These are phyloP conservation scores for Platygyra sinensis DNA, from an alignment of 64 coral and sea anemone genomes.

Conservation along the genomic window DNA sequence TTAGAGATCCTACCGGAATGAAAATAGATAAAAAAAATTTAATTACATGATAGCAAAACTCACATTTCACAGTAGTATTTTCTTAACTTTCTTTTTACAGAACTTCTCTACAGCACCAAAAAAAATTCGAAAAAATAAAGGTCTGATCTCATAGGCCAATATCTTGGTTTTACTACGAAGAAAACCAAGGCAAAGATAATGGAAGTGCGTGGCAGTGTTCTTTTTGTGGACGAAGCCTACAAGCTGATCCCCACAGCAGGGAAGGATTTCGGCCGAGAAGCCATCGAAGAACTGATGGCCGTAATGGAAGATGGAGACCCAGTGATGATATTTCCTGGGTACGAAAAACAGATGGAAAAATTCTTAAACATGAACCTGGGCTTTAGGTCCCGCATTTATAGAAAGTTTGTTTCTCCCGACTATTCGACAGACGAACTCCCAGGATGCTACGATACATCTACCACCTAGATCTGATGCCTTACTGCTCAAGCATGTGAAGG, in stretches of 20 bases:
- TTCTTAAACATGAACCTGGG: slow-evolving; percentile 37
- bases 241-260: not conserved
- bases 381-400: not conserved
- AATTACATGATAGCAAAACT: not conserved
- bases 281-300: slow-evolving; percentile 46
- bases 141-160: slow-evolving; percentile 52
- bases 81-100: not conserved
- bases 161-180: slow-evolving; percentile 16
- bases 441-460: too few relatives aligned
- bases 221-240: slow-evolving; percentile 67
- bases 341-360: slow-evolving; percentile 37
- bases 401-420: too few relatives aligned
- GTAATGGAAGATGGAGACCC: slow-evolving; percentile 61
- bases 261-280: slow-evolving; percentile 57
- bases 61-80: too few relatives aligned
- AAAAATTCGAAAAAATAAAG: slow-evolving; percentile 46
- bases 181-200: slow-evolving; percentile 44
- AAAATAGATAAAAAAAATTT: not conserved
- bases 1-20: not conserved
- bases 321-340: slow-evolving; percentile 59
- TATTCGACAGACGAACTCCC: too few relatives aligned
- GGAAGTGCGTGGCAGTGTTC: slow-evolving; percentile 17
- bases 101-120: slow-evolving; percentile 51
- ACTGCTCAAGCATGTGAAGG: too few relatives aligned
- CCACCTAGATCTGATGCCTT: too few relatives aligned